Evolutionary conservation across 2,888 invertebrate genomes (phyloP).

Genomic region (Caenorhabditis plicata): DNA sequence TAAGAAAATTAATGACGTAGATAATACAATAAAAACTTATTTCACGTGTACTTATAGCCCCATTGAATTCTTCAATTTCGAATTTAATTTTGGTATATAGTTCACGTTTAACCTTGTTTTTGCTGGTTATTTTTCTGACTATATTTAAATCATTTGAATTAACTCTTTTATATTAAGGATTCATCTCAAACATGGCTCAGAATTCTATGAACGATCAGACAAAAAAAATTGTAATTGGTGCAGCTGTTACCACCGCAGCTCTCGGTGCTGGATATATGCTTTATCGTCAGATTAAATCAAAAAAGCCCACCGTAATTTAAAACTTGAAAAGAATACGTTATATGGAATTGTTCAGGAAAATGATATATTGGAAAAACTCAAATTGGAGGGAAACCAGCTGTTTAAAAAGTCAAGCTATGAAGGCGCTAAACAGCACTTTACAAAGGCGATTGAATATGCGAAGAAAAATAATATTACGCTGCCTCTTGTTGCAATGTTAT

Average conservation of each 20-base stretch:
- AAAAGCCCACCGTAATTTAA: neutral
- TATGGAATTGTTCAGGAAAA: slow-evolving; percentile 10
- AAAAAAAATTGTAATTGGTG: slow-evolving; percentile 23
- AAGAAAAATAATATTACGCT: slow-evolving; percentile 2
- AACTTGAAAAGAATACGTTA: neutral
- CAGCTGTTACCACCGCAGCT: slow-evolving; percentile 18
- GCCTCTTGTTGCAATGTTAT: slow-evolving; percentile 23
- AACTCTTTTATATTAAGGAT: no score
- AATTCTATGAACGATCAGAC: no score
- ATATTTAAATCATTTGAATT: no score
- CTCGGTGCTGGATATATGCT: slow-evolving; percentile 21
- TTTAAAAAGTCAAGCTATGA: slow-evolving; percentile 24
- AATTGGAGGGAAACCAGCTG: slow-evolving; percentile 12
- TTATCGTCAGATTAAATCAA: no score
- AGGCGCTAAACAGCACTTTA: slow-evolving; percentile 13
- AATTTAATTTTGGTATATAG: no score
- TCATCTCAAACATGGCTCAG: no score
- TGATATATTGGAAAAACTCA: slow-evolving; percentile 15
- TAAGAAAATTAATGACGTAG: no score
- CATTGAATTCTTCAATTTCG: no score
- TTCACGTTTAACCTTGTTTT: slow-evolving; percentile 11
- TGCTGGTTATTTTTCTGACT: no score
- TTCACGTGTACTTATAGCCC: no score
- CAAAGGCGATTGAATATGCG: slow-evolving; percentile 9
- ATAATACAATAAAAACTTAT: no score